Conservation (phyloP, 2,113 vertebrate genomes). For the Penelope pileata region DNA sequence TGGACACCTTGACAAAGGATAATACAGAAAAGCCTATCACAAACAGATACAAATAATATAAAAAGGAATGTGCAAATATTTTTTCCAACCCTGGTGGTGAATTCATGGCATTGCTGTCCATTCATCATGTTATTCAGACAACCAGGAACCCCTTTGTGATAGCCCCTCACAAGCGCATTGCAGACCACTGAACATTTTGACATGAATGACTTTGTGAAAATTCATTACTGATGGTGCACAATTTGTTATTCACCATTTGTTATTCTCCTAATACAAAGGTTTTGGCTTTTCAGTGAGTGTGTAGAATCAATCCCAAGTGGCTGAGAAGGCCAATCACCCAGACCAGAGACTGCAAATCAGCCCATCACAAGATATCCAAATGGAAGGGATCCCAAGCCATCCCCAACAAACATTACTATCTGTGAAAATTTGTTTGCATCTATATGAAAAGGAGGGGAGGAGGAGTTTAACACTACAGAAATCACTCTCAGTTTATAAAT, state of each 20-base stretch:
- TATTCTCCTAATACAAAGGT: background rate
- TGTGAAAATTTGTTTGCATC: background rate
- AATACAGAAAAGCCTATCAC: conserved; percentile 14
- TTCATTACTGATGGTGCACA: background rate
- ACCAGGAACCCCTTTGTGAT: background rate
- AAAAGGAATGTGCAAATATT: background rate
- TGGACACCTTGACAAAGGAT: background rate
- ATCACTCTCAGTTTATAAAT: background rate
- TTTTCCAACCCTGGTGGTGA: background rate
- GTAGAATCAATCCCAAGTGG: background rate
- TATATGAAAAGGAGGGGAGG: background rate
- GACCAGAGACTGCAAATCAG: background rate
- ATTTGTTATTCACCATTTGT: background rate
- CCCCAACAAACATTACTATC: background rate
- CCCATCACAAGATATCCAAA: background rate
- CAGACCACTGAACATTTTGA: background rate
- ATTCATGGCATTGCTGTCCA: background rate
- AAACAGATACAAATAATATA: conserved; percentile 35
- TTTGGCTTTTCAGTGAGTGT: background rate
- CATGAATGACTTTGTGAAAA: background rate
- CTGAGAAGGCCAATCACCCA: background rate
- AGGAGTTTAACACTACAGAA: background rate
- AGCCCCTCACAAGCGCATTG: background rate
- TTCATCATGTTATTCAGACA: background rate
- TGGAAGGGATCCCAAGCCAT: background rate